Evolutionary conservation across 1,140 invertebrate genomes (phyloP), one percentile per base, ranked within the genome.

Genomic region (Trichonephila clavipes): DNA sequence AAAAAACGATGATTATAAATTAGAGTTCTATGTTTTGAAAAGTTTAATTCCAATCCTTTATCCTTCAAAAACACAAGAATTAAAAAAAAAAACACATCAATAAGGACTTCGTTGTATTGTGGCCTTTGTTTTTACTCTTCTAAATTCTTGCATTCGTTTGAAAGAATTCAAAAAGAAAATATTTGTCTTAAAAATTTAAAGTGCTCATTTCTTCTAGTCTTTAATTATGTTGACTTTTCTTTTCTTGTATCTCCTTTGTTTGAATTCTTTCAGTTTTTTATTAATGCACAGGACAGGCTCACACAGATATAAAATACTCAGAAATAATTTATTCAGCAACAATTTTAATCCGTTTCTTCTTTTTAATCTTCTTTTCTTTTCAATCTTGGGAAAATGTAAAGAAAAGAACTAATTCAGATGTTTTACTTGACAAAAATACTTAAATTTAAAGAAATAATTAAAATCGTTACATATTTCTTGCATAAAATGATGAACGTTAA

Each of bases 171-270:
- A 61, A 58, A 85, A 59, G 3, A 85, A 85, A 51, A 58, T 21
- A n/a, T 16, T 24, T 19, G 58, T 85, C 44, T 85, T 69, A 6
- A 85, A 85, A 61, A 85, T 85, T 61, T 59, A 85, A 85, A 85
- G 8, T 28, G 82, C 21, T 61, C 58, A 8, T n/a, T 85, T 16
- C 51, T 24, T 51, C 14, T 14, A 14, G 83, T 59, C 59, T 85
- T 85, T 85, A 85, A 85, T 85, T 85, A 85, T 85, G 83, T 85
- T 85, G n/a, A 59, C 40, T 40, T 24, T 85, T 2, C 51, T 85
- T 59, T 85, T 21, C 58, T 24, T 58, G 7, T 34, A 2, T 0
- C 0, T 77, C 28, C 72, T 77, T 77, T 40, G 72, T 77, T 77
- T 18, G 10, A 18, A 18, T 34, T 18, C 14, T 40, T 34, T 19